Evolutionary conservation across 2,888 invertebrate genomes (phyloP).

Genomic region (Hoplodrina ambigua): DNA sequence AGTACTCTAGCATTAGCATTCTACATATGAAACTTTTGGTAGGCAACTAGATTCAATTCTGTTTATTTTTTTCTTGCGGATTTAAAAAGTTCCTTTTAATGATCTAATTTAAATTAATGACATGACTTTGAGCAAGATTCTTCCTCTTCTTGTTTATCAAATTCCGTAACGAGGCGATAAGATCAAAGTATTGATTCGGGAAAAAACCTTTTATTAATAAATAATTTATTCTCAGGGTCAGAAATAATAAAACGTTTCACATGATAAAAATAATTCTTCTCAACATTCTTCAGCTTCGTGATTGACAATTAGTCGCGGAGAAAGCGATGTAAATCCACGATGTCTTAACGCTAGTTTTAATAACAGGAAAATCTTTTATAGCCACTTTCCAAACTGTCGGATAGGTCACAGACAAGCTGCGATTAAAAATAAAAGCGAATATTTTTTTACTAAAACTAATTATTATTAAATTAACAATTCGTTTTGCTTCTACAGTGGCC

Average conservation of each 20-base stretch:
- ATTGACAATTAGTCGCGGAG: constrained; percentile 43
- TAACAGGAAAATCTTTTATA: constrained; percentile 23
- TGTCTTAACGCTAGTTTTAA: constrained; percentile 32
- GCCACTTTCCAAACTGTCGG: constrained; percentile 42
- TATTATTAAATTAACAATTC: constrained; percentile 42
- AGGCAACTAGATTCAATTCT: too few relatives aligned
- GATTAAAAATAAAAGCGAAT: constrained; percentile 46
- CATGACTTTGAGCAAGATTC: too few relatives aligned
- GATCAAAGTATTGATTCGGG: not conserved
- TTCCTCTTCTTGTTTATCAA: not conserved
- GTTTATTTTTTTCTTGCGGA: too few relatives aligned
- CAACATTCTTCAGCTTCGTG: constrained; percentile 36
- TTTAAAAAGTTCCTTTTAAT: too few relatives aligned
- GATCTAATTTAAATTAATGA: too few relatives aligned
- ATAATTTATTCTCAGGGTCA: too few relatives aligned
- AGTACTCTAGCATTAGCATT: too few relatives aligned
- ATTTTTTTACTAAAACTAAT: constrained; percentile 7
- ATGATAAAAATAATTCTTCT: not conserved
- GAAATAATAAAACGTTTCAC: not conserved
- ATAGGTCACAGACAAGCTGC: constrained; percentile 28
- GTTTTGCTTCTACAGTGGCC: constrained; percentile 20
- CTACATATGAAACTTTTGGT: too few relatives aligned
- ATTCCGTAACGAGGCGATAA: not conserved
- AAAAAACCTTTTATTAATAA: not conserved
- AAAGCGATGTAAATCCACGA: constrained; percentile 49